phyloP scores from a whole-genome alignment of 2,113 vertebrate species.

The Nothobranchius furzeri region DNA sequence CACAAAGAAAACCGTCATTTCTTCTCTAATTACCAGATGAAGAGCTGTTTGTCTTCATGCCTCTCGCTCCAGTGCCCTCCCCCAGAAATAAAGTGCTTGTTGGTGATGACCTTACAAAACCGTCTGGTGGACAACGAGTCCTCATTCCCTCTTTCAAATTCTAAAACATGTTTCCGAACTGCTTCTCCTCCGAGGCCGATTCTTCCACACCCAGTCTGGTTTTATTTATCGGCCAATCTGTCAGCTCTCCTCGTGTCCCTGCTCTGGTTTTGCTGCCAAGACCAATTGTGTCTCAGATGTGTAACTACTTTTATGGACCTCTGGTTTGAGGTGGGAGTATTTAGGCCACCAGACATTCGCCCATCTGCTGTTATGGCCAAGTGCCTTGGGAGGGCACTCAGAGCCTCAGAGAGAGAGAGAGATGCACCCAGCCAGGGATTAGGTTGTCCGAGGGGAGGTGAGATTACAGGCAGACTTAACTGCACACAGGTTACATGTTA shows the following conservation, averaged over 20 bases:
- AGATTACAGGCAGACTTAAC: slow-evolving; percentile 59
- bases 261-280: slow-evolving; percentile 40
- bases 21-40: slow-evolving; percentile 72
- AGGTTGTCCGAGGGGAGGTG: slow-evolving; percentile 58
- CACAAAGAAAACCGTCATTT: slow-evolving; percentile 77
- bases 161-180: background rate
- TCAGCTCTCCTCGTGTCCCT: slow-evolving; percentile 22
- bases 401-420: slow-evolving; percentile 29
- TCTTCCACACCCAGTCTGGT: slow-evolving; percentile 24
- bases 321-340: slow-evolving; percentile 49
- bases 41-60: slow-evolving; percentile 59
- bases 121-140: slow-evolving; percentile 42
- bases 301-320: slow-evolving; percentile 48
- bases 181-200: slow-evolving; percentile 17
- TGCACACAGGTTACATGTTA: slow-evolving; percentile 5
- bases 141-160: slow-evolving; percentile 25
- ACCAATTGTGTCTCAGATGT: slow-evolving; percentile 53
- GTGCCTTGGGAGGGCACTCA: slow-evolving; percentile 50
- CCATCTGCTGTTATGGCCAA: slow-evolving; percentile 66
- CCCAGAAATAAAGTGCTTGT: slow-evolving; percentile 61
- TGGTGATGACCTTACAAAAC: slow-evolving; percentile 60
- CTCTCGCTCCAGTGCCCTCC: slow-evolving; percentile 42
- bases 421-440: slow-evolving; percentile 55
- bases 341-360: slow-evolving; percentile 64
- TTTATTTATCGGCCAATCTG: slow-evolving; percentile 30